Evolutionary conservation across 2,888 invertebrate species (phyloP), one percentile per base, ranked within the genome.

Genomic region (Lordiphosa fenestrarum): DNA sequence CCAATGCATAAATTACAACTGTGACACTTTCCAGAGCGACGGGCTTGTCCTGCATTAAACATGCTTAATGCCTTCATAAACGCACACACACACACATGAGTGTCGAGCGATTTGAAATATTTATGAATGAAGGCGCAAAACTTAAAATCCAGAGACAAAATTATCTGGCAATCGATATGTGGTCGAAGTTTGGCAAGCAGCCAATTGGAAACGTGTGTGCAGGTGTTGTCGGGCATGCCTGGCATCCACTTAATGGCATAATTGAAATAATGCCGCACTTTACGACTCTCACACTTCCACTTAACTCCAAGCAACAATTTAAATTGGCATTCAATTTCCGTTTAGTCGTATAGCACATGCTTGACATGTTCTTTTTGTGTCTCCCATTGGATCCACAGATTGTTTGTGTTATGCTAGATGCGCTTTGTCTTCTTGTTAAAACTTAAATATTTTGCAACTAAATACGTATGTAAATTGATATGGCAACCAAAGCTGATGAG

Each of bases 231-330:
- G 30, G 42, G 49, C 49, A 35, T 52, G 56, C 38, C 42, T 47
- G 64, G 56, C 63, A 56, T 63, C 53, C 53, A 58, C 47, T 69
- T 65, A 53, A 65, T 65, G 54, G 58, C 63, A 63, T 73, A 65
- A 71, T 75, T 68, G 66, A 72, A 68, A 61, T 71, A 70, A 73
- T 70, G 60, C 62, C 59, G 54, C 63, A 69, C 67, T 52, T 64
- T 67, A 67, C 54, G 52, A 48, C 62, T 40, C 53, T 53, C 44
- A 42, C 44, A 49, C 42, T 49, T 61, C 48, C 48, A 33, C 61
- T 61, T 50, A 46, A 44, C 35, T 13, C 12, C 41, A 12, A 49
- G 25, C 47, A 23, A 54, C 37, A 39, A 38, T 37, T 35, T 39
- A 44, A 41, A 66, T 59, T 67, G 58, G 49, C 56, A 64, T 67